A percentile compares a stretch with the other conserved stretches of the same genome.
These are phyloP conservation scores for Xyliphius kryptos DNA, from an alignment of 2,113 vertebrate genomes.

Conservation along the genomic window DNA sequence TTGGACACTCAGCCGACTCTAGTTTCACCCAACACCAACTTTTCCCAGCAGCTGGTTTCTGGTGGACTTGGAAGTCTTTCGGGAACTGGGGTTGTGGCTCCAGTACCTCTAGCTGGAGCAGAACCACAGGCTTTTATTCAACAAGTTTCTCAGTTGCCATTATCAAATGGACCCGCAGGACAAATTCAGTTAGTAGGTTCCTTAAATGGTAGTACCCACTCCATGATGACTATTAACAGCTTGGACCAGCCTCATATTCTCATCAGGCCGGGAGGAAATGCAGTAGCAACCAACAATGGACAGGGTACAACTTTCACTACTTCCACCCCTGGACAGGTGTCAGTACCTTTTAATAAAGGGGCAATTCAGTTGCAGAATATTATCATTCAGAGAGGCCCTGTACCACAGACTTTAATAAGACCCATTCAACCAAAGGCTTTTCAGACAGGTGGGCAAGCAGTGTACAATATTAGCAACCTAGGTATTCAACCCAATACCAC, in stretches of 20 bases:
- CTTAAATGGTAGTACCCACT: conserved; percentile 77
- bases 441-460: conserved; percentile 79
- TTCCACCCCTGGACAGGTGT: conserved; percentile 78
- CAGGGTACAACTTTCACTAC: conserved; percentile 74
- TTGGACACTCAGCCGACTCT: conserved; percentile 79
- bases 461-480: conserved; percentile 78
- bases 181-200: conserved; percentile 92
- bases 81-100: conserved; percentile 67
- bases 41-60: conserved; percentile 64
- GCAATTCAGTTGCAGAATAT: conserved; percentile 93
- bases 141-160: conserved; percentile 79
- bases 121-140: conserved; percentile 86
- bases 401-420: conserved; percentile 69
- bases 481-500: conserved; percentile 68
- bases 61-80: conserved; percentile 55
- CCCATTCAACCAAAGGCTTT: conserved; percentile 94
- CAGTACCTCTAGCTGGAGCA: conserved; percentile 74
- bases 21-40: conserved; percentile 50
- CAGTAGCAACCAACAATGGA: conserved; percentile 41
- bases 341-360: conserved; percentile 87
- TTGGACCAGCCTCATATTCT: conserved; percentile 92
- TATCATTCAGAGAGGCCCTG: conserved; percentile 91
- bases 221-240: conserved; percentile 93
- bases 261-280: conserved; percentile 71
- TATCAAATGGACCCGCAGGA: conserved; percentile 83